These are phyloP conservation scores for Athalia cordata DNA, from an alignment of 2,888 invertebrate genomes.

Conservation along the genomic window DNA sequence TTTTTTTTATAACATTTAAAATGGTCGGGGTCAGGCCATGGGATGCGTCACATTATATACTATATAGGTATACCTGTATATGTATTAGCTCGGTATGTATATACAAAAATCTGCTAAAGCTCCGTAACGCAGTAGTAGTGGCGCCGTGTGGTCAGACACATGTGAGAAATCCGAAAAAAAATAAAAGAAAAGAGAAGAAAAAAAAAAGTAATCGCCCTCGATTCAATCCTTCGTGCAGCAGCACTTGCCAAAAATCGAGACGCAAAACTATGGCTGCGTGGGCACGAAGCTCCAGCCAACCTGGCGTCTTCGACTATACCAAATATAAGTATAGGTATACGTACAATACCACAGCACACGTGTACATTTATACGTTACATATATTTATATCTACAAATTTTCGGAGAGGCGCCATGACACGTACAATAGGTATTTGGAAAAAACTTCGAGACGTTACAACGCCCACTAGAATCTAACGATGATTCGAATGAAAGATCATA, in stretches of 20 bases:
- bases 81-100: too few species aligned
- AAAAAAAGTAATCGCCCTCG: slow-evolving; percentile 15
- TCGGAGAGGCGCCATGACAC: slow-evolving; percentile 14
- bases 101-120: too few species aligned
- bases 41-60: too few species aligned
- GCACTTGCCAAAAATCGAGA: slow-evolving; percentile 42
- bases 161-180: neutral
- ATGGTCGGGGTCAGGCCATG: too few species aligned
- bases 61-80: too few species aligned
- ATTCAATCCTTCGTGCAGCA: slow-evolving; percentile 36
- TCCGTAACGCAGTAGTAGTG: neutral
- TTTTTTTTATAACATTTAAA: too few species aligned
- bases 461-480: too few species aligned
- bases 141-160: slow-evolving; percentile 34
- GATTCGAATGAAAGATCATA: too few species aligned
- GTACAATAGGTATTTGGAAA: neutral
- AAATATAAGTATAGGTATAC: neutral
- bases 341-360: neutral
- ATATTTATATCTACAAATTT: neutral
- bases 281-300: slow-evolving; percentile 33
- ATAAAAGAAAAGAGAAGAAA: too few species aligned
- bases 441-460: slow-evolving; percentile 5
- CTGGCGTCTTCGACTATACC: slow-evolving; percentile 33
- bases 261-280: slow-evolving; percentile 38
- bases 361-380: neutral